phyloP scores from a whole-genome alignment of 2,888 invertebrate genomes.

The Ceraclea dissimilis region DNA sequence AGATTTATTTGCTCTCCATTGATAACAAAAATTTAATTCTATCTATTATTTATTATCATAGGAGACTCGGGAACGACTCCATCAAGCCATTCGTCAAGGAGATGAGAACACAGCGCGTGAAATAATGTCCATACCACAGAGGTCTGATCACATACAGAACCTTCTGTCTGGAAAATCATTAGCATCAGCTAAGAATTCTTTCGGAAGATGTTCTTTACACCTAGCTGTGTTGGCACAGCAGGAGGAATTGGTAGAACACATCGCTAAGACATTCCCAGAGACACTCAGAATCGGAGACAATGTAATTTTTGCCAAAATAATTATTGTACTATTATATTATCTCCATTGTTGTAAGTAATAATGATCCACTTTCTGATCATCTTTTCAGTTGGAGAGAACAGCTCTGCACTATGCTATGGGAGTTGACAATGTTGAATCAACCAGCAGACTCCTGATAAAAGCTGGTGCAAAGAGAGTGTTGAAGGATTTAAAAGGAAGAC shows the following conservation, averaged over 20 bases:
- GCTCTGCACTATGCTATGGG: conserved; percentile 90
- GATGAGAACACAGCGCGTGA: conserved; percentile 53
- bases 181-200: conserved; percentile 52
- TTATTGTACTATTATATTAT: background rate
- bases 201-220: conserved; percentile 74
- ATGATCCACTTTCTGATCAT: background rate
- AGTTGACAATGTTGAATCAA: conserved; percentile 71
- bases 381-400: conserved; percentile 72
- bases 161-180: conserved; percentile 40
- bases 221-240: conserved; percentile 79
- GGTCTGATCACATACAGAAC: conserved; percentile 43
- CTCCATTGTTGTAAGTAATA: too few relatives aligned
- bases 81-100: conserved; percentile 62
- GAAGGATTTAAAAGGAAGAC: conserved; percentile 82
- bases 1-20: too few relatives aligned
- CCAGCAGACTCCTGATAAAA: conserved; percentile 72
- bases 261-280: conserved; percentile 66
- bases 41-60: conserved; percentile 32
- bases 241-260: conserved; percentile 69
- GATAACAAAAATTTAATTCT: too few relatives aligned
- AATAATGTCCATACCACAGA: conserved; percentile 36
- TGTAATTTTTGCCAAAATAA: conserved; percentile 58
- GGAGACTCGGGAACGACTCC: conserved; percentile 72
- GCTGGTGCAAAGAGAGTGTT: conserved; percentile 76
- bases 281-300: conserved; percentile 75